phyloP scores from a whole-genome alignment of 2,797 vertebrate genomes.

The Sus cebifrons region DNA sequence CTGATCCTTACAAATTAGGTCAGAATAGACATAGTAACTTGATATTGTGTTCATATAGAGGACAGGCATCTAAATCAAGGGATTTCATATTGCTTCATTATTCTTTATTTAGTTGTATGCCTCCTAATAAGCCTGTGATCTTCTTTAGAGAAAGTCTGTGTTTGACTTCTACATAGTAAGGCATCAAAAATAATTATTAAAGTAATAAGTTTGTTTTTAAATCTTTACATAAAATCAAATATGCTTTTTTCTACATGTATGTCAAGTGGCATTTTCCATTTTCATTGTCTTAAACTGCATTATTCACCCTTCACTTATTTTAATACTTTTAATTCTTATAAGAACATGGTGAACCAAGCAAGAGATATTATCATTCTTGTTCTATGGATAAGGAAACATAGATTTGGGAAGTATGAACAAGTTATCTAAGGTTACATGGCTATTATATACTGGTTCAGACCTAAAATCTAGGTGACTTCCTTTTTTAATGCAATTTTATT shows the following conservation, averaged over 20 bases:
- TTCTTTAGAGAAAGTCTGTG: not conserved
- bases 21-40: not conserved
- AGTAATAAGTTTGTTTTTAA: not conserved
- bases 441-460: slow-evolving; percentile 3
- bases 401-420: not conserved
- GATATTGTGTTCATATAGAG: not conserved
- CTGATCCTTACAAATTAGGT: not conserved
- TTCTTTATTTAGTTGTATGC: not conserved
- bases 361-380: not conserved
- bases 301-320: not conserved
- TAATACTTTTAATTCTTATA: slow-evolving; percentile 20
- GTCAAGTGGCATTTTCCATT: not conserved
- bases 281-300: slow-evolving; percentile 9
- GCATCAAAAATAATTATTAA: not conserved
- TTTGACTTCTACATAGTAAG: not conserved
- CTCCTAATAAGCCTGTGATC: not conserved
- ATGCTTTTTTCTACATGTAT: not conserved
- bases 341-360: not conserved
- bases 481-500: too few species aligned
- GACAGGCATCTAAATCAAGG: not conserved
- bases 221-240: not conserved
- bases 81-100: slow-evolving; percentile 8
- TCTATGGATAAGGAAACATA: not conserved
- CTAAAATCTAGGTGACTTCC: not conserved
- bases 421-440: not conserved